Base-by-base conservation (phyloP, 2,797 vertebrate genomes). In the Thaleichthys pacificus region DNA sequence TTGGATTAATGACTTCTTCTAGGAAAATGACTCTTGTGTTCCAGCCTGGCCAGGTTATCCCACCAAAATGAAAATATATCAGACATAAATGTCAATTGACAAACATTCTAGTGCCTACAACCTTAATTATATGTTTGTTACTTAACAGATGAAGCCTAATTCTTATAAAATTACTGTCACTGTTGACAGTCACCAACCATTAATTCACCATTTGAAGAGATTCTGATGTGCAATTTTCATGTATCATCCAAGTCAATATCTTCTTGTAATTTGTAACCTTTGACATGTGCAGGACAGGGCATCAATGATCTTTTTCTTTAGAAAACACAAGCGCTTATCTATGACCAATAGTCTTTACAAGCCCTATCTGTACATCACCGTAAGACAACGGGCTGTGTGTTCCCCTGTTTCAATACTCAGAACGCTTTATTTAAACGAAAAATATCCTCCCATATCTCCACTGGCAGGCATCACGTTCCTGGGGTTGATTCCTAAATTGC, bases 401-500 rank as follows among this genome's bases (percentile, higher is more conserved):
- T 77, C 51, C 5, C 70, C 70, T 35, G 64, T 69, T 67, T 66
- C 42, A 63, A 24, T 67, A 69, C 60, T 73, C 21, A 0, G 63
- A 66, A 74, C 4, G 3, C 74, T 88, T 81, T 57, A 84, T 77
- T 76, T 70, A 71, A 79, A 76, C 74, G 71, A 72, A 68, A 70
- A 76, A 14, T 32, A 65, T 76, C 69, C 77, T 74, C 71, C 77
- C 77, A 76, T 71, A 77, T 79, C 70, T 81, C 54, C 42, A 69
- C 79, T 78, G 72, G 61, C 75, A 80, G 69, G 42, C 38, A 83
- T 80, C 76, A 72, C 30, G 81, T 74, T 73, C 73, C 77, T 74
- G 72, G 73, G 75, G 86, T 85, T 80, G 81, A 88, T 85, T 88
- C 77, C 82, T 82, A 84, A 89, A 88, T 83, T 82, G 77, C 73